phyloP scores from a whole-genome alignment of 2,113 vertebrate species.

The Nothobranchius kuhntae region DNA sequence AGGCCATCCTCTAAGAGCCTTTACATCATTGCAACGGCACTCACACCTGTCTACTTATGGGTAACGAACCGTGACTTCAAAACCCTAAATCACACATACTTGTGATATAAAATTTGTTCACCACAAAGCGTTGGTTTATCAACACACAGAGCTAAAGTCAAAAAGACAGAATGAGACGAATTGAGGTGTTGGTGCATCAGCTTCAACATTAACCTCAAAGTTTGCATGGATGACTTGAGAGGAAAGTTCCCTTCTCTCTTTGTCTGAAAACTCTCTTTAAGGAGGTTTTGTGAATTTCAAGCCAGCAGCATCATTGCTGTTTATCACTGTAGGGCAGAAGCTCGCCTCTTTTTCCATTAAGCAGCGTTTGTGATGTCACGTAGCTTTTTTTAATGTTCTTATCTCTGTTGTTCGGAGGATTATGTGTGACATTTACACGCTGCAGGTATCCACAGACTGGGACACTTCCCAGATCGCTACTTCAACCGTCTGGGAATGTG shows the following conservation, averaged over 20 bases:
- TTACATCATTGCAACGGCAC: too few relatives aligned
- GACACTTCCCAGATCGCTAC: constrained; percentile 53
- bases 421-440: constrained; percentile 55
- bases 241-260: not conserved
- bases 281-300: too few relatives aligned
- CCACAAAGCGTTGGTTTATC: not conserved
- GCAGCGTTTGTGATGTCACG: not conserved
- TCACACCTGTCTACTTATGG: too few relatives aligned
- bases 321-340: not conserved
- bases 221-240: not conserved
- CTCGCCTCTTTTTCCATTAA: not conserved
- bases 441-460: constrained; percentile 46
- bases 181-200: not conserved
- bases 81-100: too few relatives aligned
- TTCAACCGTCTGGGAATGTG: constrained; percentile 72
- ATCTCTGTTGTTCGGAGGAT: constrained; percentile 38
- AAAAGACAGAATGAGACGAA: not conserved
- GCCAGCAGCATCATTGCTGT: not conserved
- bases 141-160: constrained; percentile 2
- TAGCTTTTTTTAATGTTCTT: constrained; percentile 12
- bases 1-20: too few relatives aligned
- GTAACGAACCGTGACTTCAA: too few relatives aligned
- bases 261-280: not conserved
- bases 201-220: constrained; percentile 3
- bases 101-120: too few relatives aligned